These are phyloP conservation scores for Adelges cooleyi DNA, from an alignment of 1,140 invertebrate species.

Conservation along the genomic window DNA sequence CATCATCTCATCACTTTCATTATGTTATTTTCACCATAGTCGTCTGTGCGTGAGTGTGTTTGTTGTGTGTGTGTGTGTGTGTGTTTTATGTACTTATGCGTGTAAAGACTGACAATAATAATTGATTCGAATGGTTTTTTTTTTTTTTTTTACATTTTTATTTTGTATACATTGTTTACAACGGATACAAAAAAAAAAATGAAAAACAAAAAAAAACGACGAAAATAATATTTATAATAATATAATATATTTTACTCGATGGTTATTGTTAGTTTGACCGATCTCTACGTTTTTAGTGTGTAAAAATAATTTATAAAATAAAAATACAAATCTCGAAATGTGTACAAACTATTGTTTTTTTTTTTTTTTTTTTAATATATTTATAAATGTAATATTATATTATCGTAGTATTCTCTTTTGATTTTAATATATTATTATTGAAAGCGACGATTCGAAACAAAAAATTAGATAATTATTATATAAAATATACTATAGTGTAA, in stretches of 20 bases:
- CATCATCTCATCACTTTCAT: too few species aligned
- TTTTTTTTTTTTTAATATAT: constrained; percentile 13
- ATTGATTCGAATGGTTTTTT: not conserved
- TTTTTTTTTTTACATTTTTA: too few species aligned
- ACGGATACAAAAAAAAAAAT: not conserved
- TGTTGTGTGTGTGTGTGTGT: not conserved
- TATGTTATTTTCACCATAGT: too few species aligned
- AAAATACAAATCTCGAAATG: constrained; percentile 20
- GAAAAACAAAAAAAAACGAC: not conserved
- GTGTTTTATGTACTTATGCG: not conserved
- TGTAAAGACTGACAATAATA: constrained; percentile 28
- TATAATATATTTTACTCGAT: not conserved
- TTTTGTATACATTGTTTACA: too few species aligned
- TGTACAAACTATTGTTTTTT: constrained; percentile 40
- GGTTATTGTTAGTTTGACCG: constrained; percentile 27
- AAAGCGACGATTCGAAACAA: not conserved
- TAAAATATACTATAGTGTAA: not conserved
- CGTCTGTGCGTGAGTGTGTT: not conserved
- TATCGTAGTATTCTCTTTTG: too few species aligned
- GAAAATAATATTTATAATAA: not conserved
- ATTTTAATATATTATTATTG: not conserved
- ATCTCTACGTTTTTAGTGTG: constrained; percentile 26
- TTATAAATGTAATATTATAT: too few species aligned
- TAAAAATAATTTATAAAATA: constrained; percentile 12
- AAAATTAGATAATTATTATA: not conserved